Base-by-base conservation (phyloP, 53 echinoderm and acorn worm genomes). In the Actinopyga echinites region DNA sequence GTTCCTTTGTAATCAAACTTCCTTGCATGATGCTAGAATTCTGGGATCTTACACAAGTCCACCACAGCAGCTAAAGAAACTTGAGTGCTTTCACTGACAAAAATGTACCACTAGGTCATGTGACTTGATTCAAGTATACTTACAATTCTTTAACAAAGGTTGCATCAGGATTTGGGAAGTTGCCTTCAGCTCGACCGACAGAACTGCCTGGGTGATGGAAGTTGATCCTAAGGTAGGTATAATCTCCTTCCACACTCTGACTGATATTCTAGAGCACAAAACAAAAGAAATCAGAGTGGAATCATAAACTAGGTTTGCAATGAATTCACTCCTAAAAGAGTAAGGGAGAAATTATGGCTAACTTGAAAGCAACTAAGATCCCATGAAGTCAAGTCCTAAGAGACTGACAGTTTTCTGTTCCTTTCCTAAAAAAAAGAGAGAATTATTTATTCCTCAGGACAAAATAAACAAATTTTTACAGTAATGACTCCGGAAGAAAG, bases 191-290 rank as follows among this genome's bases (percentile, higher is more conserved):
- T 36, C 85, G 85, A n/a, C 97, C 97, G 33, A 96, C 84, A 33
- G 97, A 86, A 25, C 90, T 88, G 12, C 97, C 97, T 6, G 97
- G 97, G 71, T 96, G 96, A 75, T 90, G 89, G 88, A 96, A 96
- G 88, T 96, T 96, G 30, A 94, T 90, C 81, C 97, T 87, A 42
- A 94, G 78, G 74, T 96, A 96, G 37, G 97, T 96, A 82, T 96
- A 96, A 87, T 96, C 92, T 15, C 97, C 97, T 60, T 96, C 97
- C 19, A 96, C 92, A 73, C 97, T 96, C 83, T 93, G 93, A 91
- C 97, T 96, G 83, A 96, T 96, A 82, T 96, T 96, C 97, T 95
- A 49, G 89, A 45, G 36, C 56, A 57, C 12, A 71, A 56, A 23
- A 29, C 52, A 24, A 21, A 28, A 45, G 17, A 55, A 45, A 49